Evolutionary conservation across 1,140 invertebrate genomes (phyloP).

Genomic region (Heliconius hermathena): DNA sequence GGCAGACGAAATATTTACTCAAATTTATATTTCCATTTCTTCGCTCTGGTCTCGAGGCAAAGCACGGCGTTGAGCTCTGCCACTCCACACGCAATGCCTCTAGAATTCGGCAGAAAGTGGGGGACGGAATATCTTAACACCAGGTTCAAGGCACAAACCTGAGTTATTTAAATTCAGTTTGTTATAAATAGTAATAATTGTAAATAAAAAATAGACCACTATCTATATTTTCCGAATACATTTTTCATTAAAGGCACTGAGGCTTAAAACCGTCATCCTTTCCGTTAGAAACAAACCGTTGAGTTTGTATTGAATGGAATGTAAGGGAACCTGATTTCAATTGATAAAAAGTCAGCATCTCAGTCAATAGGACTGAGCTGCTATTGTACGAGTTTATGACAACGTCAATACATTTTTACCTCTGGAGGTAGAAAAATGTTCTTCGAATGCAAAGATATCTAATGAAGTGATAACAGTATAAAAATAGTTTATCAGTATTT

Average conservation of each 20-base stretch:
- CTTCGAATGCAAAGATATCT: background rate
- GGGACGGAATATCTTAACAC: too few species aligned
- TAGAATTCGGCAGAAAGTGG: too few species aligned
- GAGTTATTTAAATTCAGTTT: too few species aligned
- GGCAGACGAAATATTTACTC: too few species aligned
- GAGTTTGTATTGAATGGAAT: conserved; percentile 26
- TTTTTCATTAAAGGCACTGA: background rate
- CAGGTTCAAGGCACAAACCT: too few species aligned
- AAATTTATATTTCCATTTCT: too few species aligned
- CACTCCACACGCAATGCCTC: too few species aligned
- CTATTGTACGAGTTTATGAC: conserved; percentile 29
- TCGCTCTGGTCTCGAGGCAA: too few species aligned
- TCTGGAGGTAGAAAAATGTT: background rate
- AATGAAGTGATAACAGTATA: background rate
- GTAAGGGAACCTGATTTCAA: conserved; percentile 35
- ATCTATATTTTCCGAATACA: background rate
- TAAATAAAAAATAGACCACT: background rate
- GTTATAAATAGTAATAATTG: background rate
- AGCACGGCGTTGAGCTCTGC: too few species aligned
- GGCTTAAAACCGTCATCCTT: background rate
- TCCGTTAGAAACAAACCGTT: conserved; percentile 26
- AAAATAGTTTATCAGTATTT: too few species aligned
- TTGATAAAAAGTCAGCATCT: conserved; percentile 36
- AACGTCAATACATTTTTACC: conserved; percentile 26
- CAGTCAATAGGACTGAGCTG: conserved; percentile 25